Evolutionary conservation across 2,113 vertebrate genomes (phyloP).

Genomic region (Hylia prasina): DNA sequence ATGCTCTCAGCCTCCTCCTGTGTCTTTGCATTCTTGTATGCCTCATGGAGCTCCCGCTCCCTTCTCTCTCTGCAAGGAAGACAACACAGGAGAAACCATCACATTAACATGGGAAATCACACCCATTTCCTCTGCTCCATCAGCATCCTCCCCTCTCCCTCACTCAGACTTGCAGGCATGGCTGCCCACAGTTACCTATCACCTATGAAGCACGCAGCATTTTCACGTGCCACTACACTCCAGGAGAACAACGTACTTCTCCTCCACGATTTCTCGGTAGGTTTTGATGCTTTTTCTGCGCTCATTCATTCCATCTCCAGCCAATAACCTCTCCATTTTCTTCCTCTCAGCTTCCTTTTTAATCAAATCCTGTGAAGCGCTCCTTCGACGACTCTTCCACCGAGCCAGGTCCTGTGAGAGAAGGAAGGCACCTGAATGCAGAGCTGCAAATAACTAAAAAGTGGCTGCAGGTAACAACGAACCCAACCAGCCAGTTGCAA

Average conservation of each 20-base stretch:
- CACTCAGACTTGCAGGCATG: background rate
- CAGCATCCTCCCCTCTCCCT: background rate
- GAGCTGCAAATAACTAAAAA: background rate
- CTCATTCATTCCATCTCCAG: conserved; percentile 66
- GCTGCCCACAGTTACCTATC: background rate
- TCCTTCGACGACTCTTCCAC: conserved; percentile 94
- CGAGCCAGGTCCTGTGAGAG: conserved; percentile 85
- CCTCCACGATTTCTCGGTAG: conserved; percentile 95
- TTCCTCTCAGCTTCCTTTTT: conserved; percentile 97
- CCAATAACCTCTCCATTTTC: conserved; percentile 88
- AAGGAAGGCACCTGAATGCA: background rate
- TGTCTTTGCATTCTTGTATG: conserved; percentile 82
- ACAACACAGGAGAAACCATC: background rate
- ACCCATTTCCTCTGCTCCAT: background rate
- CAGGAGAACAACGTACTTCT: conserved; percentile 83
- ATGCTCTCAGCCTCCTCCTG: conserved; percentile 87
- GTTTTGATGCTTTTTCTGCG: conserved; percentile 97
- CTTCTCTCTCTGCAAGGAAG: conserved; percentile 78
- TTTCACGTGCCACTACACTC: background rate
- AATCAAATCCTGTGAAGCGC: conserved; percentile 93
- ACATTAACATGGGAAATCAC: background rate
- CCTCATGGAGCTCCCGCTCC: conserved; percentile 86
- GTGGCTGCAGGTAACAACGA: background rate
- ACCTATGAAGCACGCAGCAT: background rate
- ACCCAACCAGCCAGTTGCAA: background rate